Evolutionary conservation across 2,888 invertebrate genomes (phyloP), one percentile per base, ranked within the genome.

Genomic region (Meliscaeva auricollis): DNA sequence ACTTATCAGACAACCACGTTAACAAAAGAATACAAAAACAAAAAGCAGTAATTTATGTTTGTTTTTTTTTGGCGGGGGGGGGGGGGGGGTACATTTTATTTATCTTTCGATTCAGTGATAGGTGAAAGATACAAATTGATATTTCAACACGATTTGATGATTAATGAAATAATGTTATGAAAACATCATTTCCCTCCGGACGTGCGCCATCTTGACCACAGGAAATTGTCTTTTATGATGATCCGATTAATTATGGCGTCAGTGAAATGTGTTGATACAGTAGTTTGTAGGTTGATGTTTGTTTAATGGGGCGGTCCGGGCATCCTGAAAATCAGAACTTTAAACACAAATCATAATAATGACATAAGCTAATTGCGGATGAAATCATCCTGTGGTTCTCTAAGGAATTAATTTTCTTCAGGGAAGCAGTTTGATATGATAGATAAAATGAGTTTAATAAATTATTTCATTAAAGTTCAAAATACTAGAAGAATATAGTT

Each of bases 181-280:
- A 32, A 32, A 64, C 46, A 64, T 22, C 30, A 64, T 64, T 64
- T 64, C 13, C 30, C 30, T 11, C 13, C 5, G 3, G 15, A 17
- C 30, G 64, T 64, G 30, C 17, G 13, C 17, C 46, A 9, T 64
- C 11, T 64, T 64, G 64, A 15, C 64, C 46, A 46, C 64, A 64
- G 64, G 46, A 64, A 64, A 64, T 46, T 17, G 17, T 32, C 46
- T 32, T 17, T 44, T 62, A 30, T 22, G 17, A 20, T 32, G 15
- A n/a, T 15, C n/a, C 22, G 4, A 30, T 64, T 64, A 38, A 38
- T 38, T 38, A 17, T 64, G 17, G n/a, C 5, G 17, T 30, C 46
- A 46, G 15, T 30, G n/a, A 46, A 30, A 64, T 17, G 17, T 32
- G 17, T 46, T 20, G n/a, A n/a, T 60, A 26, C 4, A 26, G 4